Base-by-base conservation (phyloP, 2,888 invertebrate species). In the Catocala nupta region DNA sequence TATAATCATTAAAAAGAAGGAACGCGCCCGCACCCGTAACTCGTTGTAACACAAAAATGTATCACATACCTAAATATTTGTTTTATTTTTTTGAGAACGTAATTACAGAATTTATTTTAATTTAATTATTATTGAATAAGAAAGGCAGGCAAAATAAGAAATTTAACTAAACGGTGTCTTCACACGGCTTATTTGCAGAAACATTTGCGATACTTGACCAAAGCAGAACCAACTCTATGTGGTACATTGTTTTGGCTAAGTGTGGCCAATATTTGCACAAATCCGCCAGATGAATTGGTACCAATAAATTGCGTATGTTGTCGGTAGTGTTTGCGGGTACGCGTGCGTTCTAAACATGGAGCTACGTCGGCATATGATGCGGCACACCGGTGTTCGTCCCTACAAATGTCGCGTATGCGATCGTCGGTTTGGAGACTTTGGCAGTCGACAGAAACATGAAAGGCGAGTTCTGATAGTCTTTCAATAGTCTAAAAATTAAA, bases 371-470 rank as follows among this genome's bases (percentile, higher is more conserved):
- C 93, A 94, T 77, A 93, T 93, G 93, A 88, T 92, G 87, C 88
- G 93, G 0, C 93, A 94, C 80, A 94, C 93, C 13, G 93, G 93
- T 59, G 87, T 89, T 62, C 84, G 91, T 0, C 93, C 93, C 0
- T 93, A 93, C 89, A 92, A 93, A 85, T 94, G 93, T 63, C 84
- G 93, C 34, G 88, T 92, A 33, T 93, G 93, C 68, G 93, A 93
- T 70, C 79, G 93, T 0, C 88, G 91, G 45, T 93, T 93, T 75
- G 91, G 92, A 0, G 93, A 94, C 86, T 93, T 91, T 75, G 93
- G 93, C 73, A 90, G 90, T 63, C 81, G 93, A 43, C 93, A 93
- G 84, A 94, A 94, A 63, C 93, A 94, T 65, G 93, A 94, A 77
- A 92, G 93, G 93, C 87, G 80, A 87, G 88, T 86, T 39, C 25